A percentile compares a stretch with the other conserved stretches of the same genome.
Evolutionary conservation across 2,797 vertebrate genomes (phyloP).

Genomic region (Ptychadena robeensis): DNA sequence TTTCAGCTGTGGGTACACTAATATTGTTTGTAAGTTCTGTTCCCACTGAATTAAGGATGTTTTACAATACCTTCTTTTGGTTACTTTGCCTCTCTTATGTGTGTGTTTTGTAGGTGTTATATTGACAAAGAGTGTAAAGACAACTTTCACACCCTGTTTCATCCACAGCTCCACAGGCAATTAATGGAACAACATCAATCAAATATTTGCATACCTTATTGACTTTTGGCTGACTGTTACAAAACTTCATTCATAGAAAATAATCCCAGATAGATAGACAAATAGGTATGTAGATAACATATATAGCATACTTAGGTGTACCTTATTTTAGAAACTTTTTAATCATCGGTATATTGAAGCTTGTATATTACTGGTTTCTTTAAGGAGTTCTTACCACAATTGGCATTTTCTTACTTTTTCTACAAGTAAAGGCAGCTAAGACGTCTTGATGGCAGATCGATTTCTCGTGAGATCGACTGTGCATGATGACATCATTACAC

Average conservation of each 20-base stretch:
- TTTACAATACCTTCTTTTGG: slow-evolving; percentile 66
- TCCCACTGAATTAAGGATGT: slow-evolving; percentile 63
- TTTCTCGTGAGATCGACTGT: too few species aligned
- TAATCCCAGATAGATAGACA: too few species aligned
- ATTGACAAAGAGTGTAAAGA: slow-evolving; percentile 62
- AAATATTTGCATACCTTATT: not conserved
- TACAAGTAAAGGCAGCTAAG: too few species aligned
- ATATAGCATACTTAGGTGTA: too few species aligned
- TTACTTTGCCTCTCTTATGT: slow-evolving; percentile 64
- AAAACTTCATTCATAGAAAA: not conserved
- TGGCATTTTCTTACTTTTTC: too few species aligned
- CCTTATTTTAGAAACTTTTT: too few species aligned
- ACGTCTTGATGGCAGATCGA: too few species aligned
- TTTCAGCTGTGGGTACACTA: slow-evolving; percentile 85
- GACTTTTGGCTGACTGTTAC: not conserved
- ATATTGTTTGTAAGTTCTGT: slow-evolving; percentile 73
- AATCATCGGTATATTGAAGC: too few species aligned
- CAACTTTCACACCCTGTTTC: slow-evolving; percentile 70
- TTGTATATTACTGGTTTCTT: too few species aligned
- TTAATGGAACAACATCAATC: not conserved
- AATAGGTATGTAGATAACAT: too few species aligned
- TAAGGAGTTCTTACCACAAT: too few species aligned
- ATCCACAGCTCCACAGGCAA: slow-evolving; percentile 67
- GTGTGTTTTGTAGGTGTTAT: slow-evolving; percentile 68
- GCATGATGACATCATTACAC: too few species aligned